These are phyloP conservation scores for Psilopsiagon aymara DNA, from an alignment of 2,113 vertebrate species.

Conservation along the genomic window DNA sequence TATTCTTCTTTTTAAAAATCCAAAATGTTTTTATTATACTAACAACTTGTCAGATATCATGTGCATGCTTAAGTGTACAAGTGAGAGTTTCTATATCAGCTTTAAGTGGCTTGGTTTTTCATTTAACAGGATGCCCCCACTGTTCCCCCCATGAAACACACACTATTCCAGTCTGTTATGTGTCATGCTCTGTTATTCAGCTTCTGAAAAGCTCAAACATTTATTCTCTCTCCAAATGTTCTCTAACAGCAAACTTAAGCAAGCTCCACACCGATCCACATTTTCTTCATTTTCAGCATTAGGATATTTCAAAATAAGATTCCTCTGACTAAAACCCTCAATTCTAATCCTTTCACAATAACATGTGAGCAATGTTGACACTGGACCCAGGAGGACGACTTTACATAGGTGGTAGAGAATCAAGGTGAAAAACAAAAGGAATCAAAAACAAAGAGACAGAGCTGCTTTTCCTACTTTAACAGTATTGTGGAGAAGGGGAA, in stretches of 20 bases:
- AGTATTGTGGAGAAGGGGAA: neutral
- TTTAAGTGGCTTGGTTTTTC: neutral
- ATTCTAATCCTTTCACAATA: neutral
- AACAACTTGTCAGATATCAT: neutral
- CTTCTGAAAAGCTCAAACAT: neutral
- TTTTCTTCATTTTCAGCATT: neutral
- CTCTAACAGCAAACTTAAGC: neutral
- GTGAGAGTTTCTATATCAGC: neutral
- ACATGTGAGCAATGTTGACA: fast-evolving
- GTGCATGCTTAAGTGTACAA: neutral
- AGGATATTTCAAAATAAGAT: neutral
- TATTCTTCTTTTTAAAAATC: neutral
- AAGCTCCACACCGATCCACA: neutral
- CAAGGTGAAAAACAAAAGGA: neutral
- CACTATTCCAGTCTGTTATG: neutral
- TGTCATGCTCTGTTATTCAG: neutral
- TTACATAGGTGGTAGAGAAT: neutral
- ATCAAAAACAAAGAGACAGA: neutral
- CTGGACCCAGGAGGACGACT: neutral
- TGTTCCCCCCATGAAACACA: neutral
- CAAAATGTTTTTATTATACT: neutral
- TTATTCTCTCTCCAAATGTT: neutral
- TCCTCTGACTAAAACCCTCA: neutral
- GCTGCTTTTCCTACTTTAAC: neutral
- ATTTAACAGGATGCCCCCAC: neutral